Evolutionary conservation across 2,888 invertebrate species (phyloP), one percentile per base, ranked within the genome.

Genomic region (Iselma pallidipennis): DNA sequence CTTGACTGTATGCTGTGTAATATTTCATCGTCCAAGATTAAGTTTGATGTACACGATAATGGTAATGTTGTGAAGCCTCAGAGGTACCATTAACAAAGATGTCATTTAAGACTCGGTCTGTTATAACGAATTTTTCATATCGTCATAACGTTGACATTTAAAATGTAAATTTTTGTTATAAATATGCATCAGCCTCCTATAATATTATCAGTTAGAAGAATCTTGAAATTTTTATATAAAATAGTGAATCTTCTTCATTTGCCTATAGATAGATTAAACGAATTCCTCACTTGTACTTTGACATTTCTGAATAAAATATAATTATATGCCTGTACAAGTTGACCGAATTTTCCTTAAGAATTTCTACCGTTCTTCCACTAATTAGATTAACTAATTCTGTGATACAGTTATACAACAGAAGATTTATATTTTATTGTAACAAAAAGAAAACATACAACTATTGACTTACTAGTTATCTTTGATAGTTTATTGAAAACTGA

Each of bases 231-330:
- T n/a, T n/a, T n/a, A 59, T 49, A 31, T 59, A 49, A 48, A 59
- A 33, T 59, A 54, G 49, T 31, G 29, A 49, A 54, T 49, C 29
- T 33, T 28, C 28, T 12, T 53, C 48, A 31, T 59, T 33, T 49
- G 42, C n/a, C n/a, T 23, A 19, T n/a, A 49, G 49, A 19, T 19
- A 49, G 49, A 54, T 26, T 54, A 37, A 54, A 56, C 19, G 51
- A 42, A 59, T 59, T 55, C 51, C 26, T 49, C 55, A 55, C 45
- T 56, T 51, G 49, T 56, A 55, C 49, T 55, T 59, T 59, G 60
- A 56, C 60, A 60, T 60, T n/a, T 60, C 56, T 60, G 42, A 60
- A 60, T 56, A 56, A 60, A 60, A 56, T 55, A 51, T 56, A 51
- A 50, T 60, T 60, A 55, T 60, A 48, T 59, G 56, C 56, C 55